phyloP scores from a whole-genome alignment of 2,113 vertebrate genomes.

The Australoheros scitulus region DNA sequence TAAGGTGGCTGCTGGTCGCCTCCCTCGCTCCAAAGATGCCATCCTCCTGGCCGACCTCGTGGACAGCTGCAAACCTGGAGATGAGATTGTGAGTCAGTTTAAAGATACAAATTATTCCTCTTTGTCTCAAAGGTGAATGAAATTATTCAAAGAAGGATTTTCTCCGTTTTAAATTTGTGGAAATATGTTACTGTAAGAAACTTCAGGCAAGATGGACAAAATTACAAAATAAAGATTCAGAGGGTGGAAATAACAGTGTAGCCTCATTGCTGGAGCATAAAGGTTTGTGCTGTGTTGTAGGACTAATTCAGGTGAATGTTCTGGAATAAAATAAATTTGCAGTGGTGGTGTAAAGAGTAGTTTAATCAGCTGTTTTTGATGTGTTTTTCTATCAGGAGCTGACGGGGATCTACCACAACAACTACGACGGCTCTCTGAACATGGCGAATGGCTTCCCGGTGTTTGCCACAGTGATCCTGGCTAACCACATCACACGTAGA shows the following conservation, averaged over 20 bases:
- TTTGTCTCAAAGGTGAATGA: not conserved
- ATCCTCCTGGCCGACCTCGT: slow-evolving; percentile 94
- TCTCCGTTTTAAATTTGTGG: too few species aligned
- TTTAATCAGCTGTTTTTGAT: not conserved
- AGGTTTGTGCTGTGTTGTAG: not conserved
- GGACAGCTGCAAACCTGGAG: slow-evolving; percentile 95
- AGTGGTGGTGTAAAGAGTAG: too few species aligned
- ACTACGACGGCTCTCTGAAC: slow-evolving; percentile 97
- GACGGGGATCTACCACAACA: slow-evolving; percentile 98
- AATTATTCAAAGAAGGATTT: not conserved
- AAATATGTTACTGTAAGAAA: too few species aligned
- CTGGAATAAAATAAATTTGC: not conserved
- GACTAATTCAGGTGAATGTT: not conserved
- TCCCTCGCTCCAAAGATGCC: slow-evolving; percentile 96
- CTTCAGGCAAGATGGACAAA: too few species aligned
- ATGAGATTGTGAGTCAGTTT: slow-evolving; percentile 90
- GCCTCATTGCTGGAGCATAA: not conserved
- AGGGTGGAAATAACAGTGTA: not conserved
- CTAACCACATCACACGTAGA: slow-evolving; percentile 91
- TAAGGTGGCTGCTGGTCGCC: slow-evolving; percentile 92
- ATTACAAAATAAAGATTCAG: not conserved
- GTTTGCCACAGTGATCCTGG: slow-evolving; percentile 95
- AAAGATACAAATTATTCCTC: too few species aligned
- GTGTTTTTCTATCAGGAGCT: slow-evolving; percentile 83
- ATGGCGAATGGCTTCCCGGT: slow-evolving; percentile 94